Conservation (phyloP, 2,113 vertebrate genomes). For the Pao palembangensis region DNA sequence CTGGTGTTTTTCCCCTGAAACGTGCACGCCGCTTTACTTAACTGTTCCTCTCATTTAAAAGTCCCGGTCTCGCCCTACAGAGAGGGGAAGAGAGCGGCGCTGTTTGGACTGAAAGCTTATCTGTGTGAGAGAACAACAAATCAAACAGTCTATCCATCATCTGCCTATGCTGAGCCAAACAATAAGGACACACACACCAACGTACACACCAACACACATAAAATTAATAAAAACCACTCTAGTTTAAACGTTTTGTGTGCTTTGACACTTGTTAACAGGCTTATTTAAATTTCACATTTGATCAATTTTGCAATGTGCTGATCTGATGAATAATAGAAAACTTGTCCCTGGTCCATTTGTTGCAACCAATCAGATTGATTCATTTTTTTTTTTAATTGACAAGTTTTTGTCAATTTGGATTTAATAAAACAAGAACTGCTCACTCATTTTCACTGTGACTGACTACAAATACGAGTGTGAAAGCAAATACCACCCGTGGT, state of each 20-base stretch:
- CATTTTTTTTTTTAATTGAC: too few relatives aligned
- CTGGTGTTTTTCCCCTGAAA: too few relatives aligned
- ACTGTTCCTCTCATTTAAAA: too few relatives aligned
- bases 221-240: not conserved
- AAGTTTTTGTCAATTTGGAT: not conserved
- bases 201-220: not conserved
- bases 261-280: too few relatives aligned
- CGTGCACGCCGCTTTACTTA: too few relatives aligned
- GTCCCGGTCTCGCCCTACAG: too few relatives aligned
- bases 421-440: not conserved
- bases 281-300: too few relatives aligned
- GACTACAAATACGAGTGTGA: slow-evolving; percentile 2
- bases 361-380: not conserved
- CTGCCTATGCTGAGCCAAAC: not conserved
- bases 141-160: too few relatives aligned
- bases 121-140: too few relatives aligned
- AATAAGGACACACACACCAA: not conserved
- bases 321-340: slow-evolving; percentile 15
- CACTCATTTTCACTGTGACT: not conserved
- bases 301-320: slow-evolving; percentile 1
- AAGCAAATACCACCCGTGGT: slow-evolving; percentile 1
- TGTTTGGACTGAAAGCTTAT: too few relatives aligned
- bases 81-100: too few relatives aligned
- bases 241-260: too few relatives aligned
- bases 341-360: not conserved